These are phyloP conservation scores for Mormyrus iriodes DNA, from an alignment of 2,113 vertebrate genomes.

Conservation along the genomic window DNA sequence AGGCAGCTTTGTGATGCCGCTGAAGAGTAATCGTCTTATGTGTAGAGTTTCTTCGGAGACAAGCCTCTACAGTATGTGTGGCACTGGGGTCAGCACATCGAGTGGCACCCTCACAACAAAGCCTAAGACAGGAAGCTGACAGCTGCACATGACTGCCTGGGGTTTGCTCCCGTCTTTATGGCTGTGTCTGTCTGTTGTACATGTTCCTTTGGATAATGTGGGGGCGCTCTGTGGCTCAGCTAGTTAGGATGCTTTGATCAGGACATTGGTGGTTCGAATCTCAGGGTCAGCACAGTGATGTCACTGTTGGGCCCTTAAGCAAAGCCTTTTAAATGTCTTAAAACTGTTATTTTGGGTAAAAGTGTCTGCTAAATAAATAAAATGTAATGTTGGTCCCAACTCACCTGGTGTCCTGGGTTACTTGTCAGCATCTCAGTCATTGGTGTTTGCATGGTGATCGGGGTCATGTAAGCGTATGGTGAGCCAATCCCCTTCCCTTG, in stretches of 20 bases:
- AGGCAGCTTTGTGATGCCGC: not conserved
- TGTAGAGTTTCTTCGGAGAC: not conserved
- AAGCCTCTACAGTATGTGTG: not conserved
- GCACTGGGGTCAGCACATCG: not conserved
- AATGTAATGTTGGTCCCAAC: not conserved
- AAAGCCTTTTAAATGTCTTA: not conserved
- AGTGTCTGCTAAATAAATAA: not conserved
- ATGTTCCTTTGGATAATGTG: not conserved
- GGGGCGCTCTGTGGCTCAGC: too few relatives aligned
- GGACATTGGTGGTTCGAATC: not conserved
- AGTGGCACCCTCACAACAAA: not conserved
- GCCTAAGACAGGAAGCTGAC: not conserved
- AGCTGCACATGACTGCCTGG: not conserved
- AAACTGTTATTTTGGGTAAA: not conserved
- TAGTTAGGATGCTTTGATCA: not conserved
- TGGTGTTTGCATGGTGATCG: not conserved
- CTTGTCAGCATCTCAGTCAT: not conserved
- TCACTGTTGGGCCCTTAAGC: not conserved
- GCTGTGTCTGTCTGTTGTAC: not conserved
- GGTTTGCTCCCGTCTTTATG: not conserved
- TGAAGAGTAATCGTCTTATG: not conserved
- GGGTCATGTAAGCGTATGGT: not conserved
- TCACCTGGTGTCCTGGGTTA: not conserved
- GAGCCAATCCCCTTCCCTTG: not conserved
- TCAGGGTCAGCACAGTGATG: not conserved